Base-by-base conservation (phyloP, 2,888 invertebrate species). In the Cactoblastis cactorum region DNA sequence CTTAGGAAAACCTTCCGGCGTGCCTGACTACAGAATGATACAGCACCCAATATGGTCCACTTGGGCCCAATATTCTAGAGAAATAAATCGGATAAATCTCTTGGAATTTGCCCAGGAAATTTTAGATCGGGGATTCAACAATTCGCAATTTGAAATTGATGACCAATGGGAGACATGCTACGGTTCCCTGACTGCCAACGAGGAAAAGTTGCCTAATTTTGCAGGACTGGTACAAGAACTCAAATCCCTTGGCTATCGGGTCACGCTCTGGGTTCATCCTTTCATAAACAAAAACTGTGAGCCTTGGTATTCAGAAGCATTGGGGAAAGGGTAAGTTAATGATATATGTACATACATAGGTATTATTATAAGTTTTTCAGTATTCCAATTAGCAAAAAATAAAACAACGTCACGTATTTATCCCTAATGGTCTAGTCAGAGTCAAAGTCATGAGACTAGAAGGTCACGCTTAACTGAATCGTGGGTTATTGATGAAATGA, bases 151-250 rank as follows among this genome's bases (percentile, higher is more conserved):
- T 35, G 97, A 97, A 85, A 95, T 98, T 41, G 97, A 97, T 67
- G 97, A 97, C 70, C 90, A 93, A 12, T 97, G 97, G 96, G 96
- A 97, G 73, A 91, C 91, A 0, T 95, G 95, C 66, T 96, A 97
- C 65, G 97, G 97, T 0, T 94, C 95, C 6, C 83, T 95, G 24
- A 91, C 90, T 11, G 95, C 97, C 54, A 92, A 95, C 62, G 77
- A 83, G 8, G 76, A 68, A 0, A 95, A 94, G 73, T 97, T 97
- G 69, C 92, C 94, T 0, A 84, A 95, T 59, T 91, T 95, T 14
- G 90, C 84, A 8, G 69, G 83, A 14, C 91, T 95, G 2, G 91
- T 94, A 0, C 70, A 83, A 12, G 80, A 91, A 18, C 72, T 97
- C 1, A 93, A 94, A 62, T 71, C 71, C 0, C 69, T 92, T 60